A percentile compares a stretch with the other conserved stretches of the same genome.
Conservation (phyloP, 1,140 invertebrate species). For the Pseudoatta argentina region DNA sequence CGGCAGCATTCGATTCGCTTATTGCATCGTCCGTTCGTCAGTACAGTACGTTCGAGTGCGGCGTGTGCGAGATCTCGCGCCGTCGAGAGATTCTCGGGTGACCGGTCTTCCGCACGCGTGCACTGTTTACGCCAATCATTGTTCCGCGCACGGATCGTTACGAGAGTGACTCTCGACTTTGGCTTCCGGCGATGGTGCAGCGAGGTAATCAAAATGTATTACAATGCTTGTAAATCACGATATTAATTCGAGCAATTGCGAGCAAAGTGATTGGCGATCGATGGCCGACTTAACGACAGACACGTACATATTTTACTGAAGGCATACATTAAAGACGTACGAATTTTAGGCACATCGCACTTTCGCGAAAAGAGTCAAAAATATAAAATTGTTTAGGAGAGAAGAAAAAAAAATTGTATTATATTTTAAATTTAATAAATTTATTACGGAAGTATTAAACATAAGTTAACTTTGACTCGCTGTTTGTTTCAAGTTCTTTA, state of each 20-base stretch:
- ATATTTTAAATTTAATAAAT: too few relatives aligned
- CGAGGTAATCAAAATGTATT: slow-evolving; percentile 21
- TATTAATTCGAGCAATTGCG: slow-evolving; percentile 4
- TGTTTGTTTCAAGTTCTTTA: too few relatives aligned
- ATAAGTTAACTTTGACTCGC: too few relatives aligned
- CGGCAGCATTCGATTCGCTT: slow-evolving; percentile 58
- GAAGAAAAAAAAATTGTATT: too few relatives aligned
- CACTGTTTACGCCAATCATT: slow-evolving; percentile 17
- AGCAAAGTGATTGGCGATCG: slow-evolving; percentile 10
- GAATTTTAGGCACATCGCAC: background rate
- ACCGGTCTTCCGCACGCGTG: background rate
- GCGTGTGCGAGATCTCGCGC: slow-evolving; percentile 6
- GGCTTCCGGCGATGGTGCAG: slow-evolving; percentile 23
- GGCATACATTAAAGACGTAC: background rate
- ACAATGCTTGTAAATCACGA: background rate
- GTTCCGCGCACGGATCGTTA: slow-evolving; percentile 21
- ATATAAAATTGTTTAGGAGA: too few relatives aligned
- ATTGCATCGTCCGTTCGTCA: slow-evolving; percentile 62
- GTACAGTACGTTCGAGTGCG: slow-evolving; percentile 63
- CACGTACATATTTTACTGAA: background rate
- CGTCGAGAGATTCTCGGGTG: slow-evolving; percentile 52
- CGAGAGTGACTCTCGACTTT: slow-evolving; percentile 35
- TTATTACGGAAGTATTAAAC: too few relatives aligned
- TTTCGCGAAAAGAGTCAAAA: too few relatives aligned
- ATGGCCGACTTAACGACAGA: background rate